Evolutionary conservation across 2,113 vertebrate genomes (phyloP), one percentile per base, ranked within the genome.

Genomic region (Ceyx melanurus): DNA sequence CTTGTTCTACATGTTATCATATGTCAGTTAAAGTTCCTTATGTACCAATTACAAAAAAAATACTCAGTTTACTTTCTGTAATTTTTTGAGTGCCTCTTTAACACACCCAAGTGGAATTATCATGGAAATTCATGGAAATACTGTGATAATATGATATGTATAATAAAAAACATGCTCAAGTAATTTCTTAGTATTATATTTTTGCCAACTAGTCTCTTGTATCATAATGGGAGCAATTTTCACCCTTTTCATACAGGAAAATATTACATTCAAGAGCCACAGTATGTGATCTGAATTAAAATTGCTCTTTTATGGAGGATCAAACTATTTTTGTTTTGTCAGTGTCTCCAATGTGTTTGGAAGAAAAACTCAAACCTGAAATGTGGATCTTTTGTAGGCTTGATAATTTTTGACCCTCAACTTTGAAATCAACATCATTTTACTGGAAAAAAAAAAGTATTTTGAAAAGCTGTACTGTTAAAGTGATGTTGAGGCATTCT

Each of bases 141-240:
- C 40, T 81, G 15, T 50, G 67, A 43, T 85, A 40, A 54, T 43
- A 43, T 40, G 22, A 71, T 56, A 71, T 56, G 18, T 46, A 68
- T 18, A 45, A 56, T 85, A 90, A 82, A 91, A 91, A 93, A 73
- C 26, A 76, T n/a, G 14, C 33, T 91, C 37, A 72, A 77, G 56
- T 80, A 91, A 86, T 90, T 81, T 90, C 33, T 86, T 33, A 33
- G 25, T 40, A 57, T 68, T 81, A 64, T 35, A 65, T 54, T 70
- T 96, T 88, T 82, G 54, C 46, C 71, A 84, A 83, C 15, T 43
- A 81, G 42, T 74, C 35, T 89, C 23, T 89, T 84, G 48, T 72
- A 56, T 92, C 7, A n/a, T 62, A 93, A 90, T 88, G 33, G 51
- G 67, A 94, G 10, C 13, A 65, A 89, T 92, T 79, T 88, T 81